phyloP scores from a whole-genome alignment of 2,797 vertebrate species.

The Esox masquinongy region DNA sequence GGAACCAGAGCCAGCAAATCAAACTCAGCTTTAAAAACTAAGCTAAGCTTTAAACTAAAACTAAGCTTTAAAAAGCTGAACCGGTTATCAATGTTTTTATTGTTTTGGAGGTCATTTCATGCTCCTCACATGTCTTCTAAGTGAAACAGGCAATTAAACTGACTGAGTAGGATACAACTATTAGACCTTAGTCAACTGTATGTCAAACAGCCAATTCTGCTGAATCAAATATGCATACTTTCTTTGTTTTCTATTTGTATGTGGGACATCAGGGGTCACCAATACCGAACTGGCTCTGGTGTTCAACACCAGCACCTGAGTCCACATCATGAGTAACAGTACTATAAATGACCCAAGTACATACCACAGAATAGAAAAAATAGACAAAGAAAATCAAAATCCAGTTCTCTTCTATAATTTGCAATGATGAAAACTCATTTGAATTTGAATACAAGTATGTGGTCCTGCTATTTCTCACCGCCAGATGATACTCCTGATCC shows the following conservation, averaged over 20 bases:
- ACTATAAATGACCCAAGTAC: background rate
- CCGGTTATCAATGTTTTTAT: background rate
- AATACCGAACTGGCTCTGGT: constrained; percentile 11
- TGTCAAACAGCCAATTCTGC: background rate
- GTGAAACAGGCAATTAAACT: background rate
- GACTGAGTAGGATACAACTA: too few species aligned
- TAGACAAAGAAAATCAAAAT: background rate
- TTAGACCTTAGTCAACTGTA: background rate
- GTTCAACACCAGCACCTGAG: background rate
- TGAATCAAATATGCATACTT: background rate
- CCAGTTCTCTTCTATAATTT: too few species aligned
- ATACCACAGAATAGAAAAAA: background rate
- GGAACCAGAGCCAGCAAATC: background rate
- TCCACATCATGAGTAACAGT: constrained; percentile 2
- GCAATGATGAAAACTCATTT: too few species aligned
- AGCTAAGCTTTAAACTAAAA: too few species aligned
- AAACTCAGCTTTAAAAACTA: too few species aligned
- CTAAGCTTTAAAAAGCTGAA: constrained; percentile 1
- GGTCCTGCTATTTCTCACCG: constrained; percentile 36
- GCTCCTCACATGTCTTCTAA: background rate
- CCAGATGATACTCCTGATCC: constrained; percentile 42
- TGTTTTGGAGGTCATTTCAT: background rate
- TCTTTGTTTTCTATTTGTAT: too few species aligned
- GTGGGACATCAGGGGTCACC: background rate
- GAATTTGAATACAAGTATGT: background rate